Conservation (phyloP, 2,888 invertebrate genomes). For the Spodoptera littoralis region DNA sequence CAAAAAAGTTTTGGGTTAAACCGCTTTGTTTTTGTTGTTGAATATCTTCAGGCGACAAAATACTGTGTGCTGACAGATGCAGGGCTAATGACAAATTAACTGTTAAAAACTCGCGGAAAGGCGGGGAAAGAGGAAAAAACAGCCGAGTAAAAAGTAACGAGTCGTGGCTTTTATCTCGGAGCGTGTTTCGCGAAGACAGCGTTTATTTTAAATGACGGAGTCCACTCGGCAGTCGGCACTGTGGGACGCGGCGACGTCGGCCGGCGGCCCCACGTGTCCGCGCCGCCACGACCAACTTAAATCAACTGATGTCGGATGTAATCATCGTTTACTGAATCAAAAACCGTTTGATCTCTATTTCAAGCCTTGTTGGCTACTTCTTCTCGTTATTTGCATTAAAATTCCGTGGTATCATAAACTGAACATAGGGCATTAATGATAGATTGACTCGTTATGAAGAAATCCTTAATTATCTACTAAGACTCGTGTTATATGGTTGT, state of each 20-base stretch:
- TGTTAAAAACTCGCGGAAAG: slow-evolving; percentile 79
- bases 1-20: slow-evolving; percentile 59
- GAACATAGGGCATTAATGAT: slow-evolving; percentile 21
- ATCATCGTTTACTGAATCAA: slow-evolving; percentile 74
- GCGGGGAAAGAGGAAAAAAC: slow-evolving; percentile 71
- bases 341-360: slow-evolving; percentile 79
- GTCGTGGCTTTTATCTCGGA: slow-evolving; percentile 70
- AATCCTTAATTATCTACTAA: slow-evolving; percentile 1
- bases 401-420: slow-evolving; percentile 33
- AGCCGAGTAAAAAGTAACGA: slow-evolving; percentile 71
- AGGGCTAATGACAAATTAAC: slow-evolving; percentile 85
- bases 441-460: neutral
- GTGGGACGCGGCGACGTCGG: slow-evolving; percentile 46
- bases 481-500: neutral
- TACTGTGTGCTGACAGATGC: slow-evolving; percentile 77
- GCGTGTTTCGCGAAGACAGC: slow-evolving; percentile 74
- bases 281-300: slow-evolving; percentile 56
- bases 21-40: slow-evolving; percentile 64
- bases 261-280: slow-evolving; percentile 49
- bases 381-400: slow-evolving; percentile 46
- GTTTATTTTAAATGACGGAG: slow-evolving; percentile 72
- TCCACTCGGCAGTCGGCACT: slow-evolving; percentile 53
- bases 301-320: slow-evolving; percentile 75
- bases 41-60: slow-evolving; percentile 68
- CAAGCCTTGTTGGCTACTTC: slow-evolving; percentile 33